Evolutionary conservation across 2,888 invertebrate species (phyloP), one percentile per base, ranked within the genome.

Genomic region (Pseudolycoriella hygida): DNA sequence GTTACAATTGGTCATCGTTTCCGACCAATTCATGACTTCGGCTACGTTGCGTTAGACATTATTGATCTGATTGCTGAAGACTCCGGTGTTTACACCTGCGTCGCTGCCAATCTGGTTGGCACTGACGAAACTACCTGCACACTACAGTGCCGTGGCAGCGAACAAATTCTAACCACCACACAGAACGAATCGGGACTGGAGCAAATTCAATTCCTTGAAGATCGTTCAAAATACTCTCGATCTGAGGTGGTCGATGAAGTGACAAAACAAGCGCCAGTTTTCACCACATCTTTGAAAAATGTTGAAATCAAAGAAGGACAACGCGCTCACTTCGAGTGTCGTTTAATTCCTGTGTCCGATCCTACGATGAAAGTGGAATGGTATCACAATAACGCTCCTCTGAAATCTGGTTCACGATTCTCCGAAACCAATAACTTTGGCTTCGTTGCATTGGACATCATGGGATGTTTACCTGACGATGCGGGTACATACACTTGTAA

Each of bases 401-500:
- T 93, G 1, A 89, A 90, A 64, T 87, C 88, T 50, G 93, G 94
- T 38, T 92, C 93, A 6, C 77, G 97, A 55, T 97, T 96, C 62
- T 86, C 88, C 11, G 90, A 94, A 66, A 89, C 90, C 8, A 88
- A 93, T 59, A 96, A 90, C 66, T 97, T 98, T 61, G 97, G 97
- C 39, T 97, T 92, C 61, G 94, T 96, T 12, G 90, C 94, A 18
- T 70, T 98, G 47, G 97, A 98, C 60, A 93, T 98, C 53, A 77
- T 93, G 71, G 86, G 93, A 53, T 86, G 90, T 48, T 80, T 93
- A 57, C 88, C 94, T 8, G 97, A 97, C 62, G 97, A 98, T 69
- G 84, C 88, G 14, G 98, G 97, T 41, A 85, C 83, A 1, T 98
- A 97, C 61, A 94, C 93, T 1, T 89, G 92, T 62, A 77, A 89